Evolutionary conservation across 2,888 invertebrate genomes (phyloP), one percentile per base, ranked within the genome.

Genomic region (Drosophila melanosoma): DNA sequence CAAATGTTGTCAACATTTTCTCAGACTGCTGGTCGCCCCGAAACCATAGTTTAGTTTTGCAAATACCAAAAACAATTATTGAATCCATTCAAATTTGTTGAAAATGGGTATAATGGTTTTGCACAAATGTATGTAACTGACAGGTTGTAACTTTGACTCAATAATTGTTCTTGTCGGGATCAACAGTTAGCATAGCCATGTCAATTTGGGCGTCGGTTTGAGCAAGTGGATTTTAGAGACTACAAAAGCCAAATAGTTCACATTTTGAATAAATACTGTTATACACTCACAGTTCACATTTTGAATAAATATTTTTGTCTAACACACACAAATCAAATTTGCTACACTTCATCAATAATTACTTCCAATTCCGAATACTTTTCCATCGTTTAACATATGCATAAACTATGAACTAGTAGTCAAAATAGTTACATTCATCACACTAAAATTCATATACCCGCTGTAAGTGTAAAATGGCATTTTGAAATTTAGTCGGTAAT

Each of bases 401-500:
- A 4, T 29, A 29, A 29, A 5, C 29, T 29, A 6, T 5, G 2
- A 29, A 29, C 6, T 29, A 29, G 29, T 29, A 29, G 29, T 5
- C 5, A 6, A 5, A 5, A 26, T 26, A 26, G 33, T 61, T 2
- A 8, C 57, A 36, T 7, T 32, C 32, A 5, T 36, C 20, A 20
- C n/a, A n/a, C 6, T 3, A 7, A 29, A 36, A 32, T 23, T 15
- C 2, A 12, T 10, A 40, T 42, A 10, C 3, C 7, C 40, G 11
- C 3, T 32, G 40, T 0, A 12, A 61, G 75, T 3, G 51, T 20
- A 64, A 35, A 36, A 32, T 23, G 26, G n/a, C 33, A 29, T 17
- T 40, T 48, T 45, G 62, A 56, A 59, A 58, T 62, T 65, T 54
- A 49, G 71, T 54, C 51, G 77, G 79, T 67, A 68, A 65, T 64